Evolutionary conservation across 2,888 invertebrate species (phyloP), one percentile per base, ranked within the genome.

Genomic region (Agrotis clavis): DNA sequence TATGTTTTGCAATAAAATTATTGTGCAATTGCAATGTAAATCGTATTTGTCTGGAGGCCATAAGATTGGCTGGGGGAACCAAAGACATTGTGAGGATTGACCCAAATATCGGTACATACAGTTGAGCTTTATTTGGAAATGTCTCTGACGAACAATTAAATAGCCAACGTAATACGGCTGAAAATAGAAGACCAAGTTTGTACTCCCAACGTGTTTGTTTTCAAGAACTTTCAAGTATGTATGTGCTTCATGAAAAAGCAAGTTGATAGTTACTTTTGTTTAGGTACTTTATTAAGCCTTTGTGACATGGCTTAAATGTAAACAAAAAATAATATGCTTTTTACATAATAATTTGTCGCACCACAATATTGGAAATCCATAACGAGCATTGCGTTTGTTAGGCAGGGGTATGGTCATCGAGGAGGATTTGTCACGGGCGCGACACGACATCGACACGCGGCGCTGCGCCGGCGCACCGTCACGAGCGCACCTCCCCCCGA

Each of bases 371-470:
- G 41, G n/a, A 71, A 75, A 75, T 65, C 41, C 53, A 65, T 77
- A 80, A 73, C 69, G 64, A 68, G 69, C 48, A 4, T 50, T 62
- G 61, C 41, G 2, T n/a, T n/a, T 14, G 57, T 13, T 35, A 57
- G 61, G 35, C 72, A 74, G 69, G 80, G 75, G 81, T 86, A 85
- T 85, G 83, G 87, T 89, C 87, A 88, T 74, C 80, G 86, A 85
- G 77, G 81, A 79, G 77, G 82, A 91, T 92, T 91, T 81, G 91
- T 88, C 88, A 89, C 88, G 87, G 90, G 74, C 82, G 88, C 89
- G 87, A 82, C 74, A 69, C 64, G 75, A 76, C 64, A 74, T 65
- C 74, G 74, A 71, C 72, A 78, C 78, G 78, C 77, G 70, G 79
- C 75, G 56, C 62, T 67, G 74, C 74, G 74, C 71, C 70, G 25